Base-by-base conservation (phyloP, 2,797 vertebrate genomes). In the Ispidina picta region DNA sequence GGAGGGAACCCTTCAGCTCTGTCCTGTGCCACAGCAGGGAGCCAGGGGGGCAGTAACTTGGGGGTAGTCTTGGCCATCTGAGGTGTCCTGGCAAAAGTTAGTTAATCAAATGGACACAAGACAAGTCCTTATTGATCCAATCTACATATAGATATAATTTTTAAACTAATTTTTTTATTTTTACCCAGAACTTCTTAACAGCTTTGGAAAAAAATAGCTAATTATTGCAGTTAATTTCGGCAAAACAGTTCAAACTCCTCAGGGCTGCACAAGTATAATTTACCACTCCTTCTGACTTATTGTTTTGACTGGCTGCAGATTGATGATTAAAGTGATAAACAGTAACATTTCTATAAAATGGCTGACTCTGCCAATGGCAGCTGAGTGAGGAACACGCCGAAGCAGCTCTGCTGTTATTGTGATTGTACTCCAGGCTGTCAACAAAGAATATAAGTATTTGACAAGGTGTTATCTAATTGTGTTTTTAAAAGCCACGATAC, bases 401-500 rank as follows among this genome's bases (percentile, higher is more conserved):
- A 94, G 93, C 95, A 95, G 96, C 97, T 93, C 91, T 84, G 97
- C 96, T 74, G 92, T 95, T 96, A 97, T 97, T 97, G 97, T 97
- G 97, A 96, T 96, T 96, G 95, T 93, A 96, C 97, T 95, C 97
- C 62, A 91, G 96, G 97, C 98, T 98, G 98, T 98, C 98, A 98
- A 97, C 97, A 97, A 96, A 97, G 97, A 97, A 98, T 98, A 94
- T 97, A 97, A 97, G 97, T 95, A 96, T 97, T 97, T 98, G 98
- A 98, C 98, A 98, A 98, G 98, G 98, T 98, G 98, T 98, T 98
- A 98, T 98, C 98, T 98, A 98, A 98, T 98, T 98, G 98, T 98
- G 98, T 98, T 98, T 98, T 98, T 98, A 98, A 98, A 98, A 98
- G 97, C 96, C 97, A 97, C 96, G 95, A 97, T 97, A 97, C 96